These are phyloP conservation scores for Drosophila siamana DNA, from an alignment of 2,888 invertebrate genomes.

Conservation along the genomic window DNA sequence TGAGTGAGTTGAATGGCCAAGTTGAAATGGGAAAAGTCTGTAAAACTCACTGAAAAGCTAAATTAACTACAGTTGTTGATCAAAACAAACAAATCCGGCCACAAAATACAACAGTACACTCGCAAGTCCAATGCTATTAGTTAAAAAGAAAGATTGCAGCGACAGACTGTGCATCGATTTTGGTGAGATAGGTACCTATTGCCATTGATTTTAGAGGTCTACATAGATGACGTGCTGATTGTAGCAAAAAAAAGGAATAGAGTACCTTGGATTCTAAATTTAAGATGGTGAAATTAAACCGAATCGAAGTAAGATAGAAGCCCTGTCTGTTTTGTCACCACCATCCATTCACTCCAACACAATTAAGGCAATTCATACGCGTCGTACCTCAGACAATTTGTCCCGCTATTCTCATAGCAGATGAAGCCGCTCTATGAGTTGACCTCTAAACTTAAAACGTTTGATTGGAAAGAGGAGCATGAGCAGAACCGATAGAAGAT, in stretches of 20 bases:
- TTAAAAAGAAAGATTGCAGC: conserved; percentile 8
- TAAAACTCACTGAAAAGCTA: no score
- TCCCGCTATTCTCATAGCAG: not conserved
- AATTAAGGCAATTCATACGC: conserved; percentile 5
- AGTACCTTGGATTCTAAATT: conserved; percentile 17
- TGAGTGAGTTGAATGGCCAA: no score
- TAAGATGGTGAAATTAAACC: conserved; percentile 3
- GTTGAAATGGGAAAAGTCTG: no score
- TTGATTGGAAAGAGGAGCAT: not conserved
- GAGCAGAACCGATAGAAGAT: conserved; percentile 3
- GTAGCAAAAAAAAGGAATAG: conserved; percentile 6
- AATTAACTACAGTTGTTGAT: no score
- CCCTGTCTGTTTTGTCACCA: not conserved
- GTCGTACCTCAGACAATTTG: conserved; percentile 7
- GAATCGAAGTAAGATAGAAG: conserved; percentile 1
- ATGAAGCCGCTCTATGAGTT: conserved; percentile 2
- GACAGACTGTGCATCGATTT: not conserved
- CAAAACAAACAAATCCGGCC: no score
- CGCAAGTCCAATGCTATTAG: conserved; percentile 10
- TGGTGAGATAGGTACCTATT: conserved; percentile 5
- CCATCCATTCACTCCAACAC: conserved; percentile 2
- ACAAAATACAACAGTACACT: no score
- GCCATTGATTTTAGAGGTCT: conserved; percentile 4
- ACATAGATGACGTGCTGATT: conserved; percentile 1
- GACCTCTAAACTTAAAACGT: not conserved